Percentiles rank a stretch among this genome's conserved stretches.
phyloP scores from a whole-genome alignment of 1,140 invertebrate species.

The Drosophila parvula region DNA sequence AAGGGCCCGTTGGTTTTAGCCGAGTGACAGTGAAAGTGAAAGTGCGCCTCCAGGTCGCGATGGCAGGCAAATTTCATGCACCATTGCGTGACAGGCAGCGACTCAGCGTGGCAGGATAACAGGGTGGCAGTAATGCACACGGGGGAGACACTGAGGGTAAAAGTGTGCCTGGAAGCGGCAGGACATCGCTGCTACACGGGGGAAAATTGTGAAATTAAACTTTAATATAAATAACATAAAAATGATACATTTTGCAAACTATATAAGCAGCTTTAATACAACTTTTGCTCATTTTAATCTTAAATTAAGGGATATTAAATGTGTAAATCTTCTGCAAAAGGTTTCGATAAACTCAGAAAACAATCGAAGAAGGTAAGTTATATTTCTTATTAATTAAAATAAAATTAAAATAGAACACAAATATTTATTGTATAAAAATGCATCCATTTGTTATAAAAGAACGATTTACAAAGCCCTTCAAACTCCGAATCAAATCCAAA shows the following conservation, averaged over 20 bases:
- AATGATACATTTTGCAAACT: background rate
- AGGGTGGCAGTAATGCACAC: background rate
- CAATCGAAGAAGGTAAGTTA: background rate
- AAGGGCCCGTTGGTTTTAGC: constrained; percentile 6
- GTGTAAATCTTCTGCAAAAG: background rate
- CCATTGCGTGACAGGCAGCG: constrained; percentile 56
- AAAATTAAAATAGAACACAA: too few relatives aligned
- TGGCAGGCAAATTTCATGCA: constrained; percentile 73
- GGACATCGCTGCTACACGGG: constrained; percentile 45
- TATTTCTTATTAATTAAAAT: too few relatives aligned
- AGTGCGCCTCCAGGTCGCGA: constrained; percentile 59
- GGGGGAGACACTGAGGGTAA: constrained; percentile 10
- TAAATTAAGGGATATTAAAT: background rate
- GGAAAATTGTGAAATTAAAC: background rate
- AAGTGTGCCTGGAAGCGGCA: constrained; percentile 71
- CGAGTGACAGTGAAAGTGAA: constrained; percentile 64
- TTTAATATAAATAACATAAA: background rate
- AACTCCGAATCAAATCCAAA: too few relatives aligned
- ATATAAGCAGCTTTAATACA: background rate
- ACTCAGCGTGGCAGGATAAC: constrained; percentile 7
- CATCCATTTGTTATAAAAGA: too few relatives aligned
- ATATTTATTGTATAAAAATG: too few relatives aligned
- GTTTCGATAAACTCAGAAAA: background rate
- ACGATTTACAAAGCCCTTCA: too few relatives aligned
- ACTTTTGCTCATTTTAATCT: background rate